These are phyloP conservation scores for Macrophya alboannulata DNA, from an alignment of 2,888 invertebrate species.

Conservation along the genomic window DNA sequence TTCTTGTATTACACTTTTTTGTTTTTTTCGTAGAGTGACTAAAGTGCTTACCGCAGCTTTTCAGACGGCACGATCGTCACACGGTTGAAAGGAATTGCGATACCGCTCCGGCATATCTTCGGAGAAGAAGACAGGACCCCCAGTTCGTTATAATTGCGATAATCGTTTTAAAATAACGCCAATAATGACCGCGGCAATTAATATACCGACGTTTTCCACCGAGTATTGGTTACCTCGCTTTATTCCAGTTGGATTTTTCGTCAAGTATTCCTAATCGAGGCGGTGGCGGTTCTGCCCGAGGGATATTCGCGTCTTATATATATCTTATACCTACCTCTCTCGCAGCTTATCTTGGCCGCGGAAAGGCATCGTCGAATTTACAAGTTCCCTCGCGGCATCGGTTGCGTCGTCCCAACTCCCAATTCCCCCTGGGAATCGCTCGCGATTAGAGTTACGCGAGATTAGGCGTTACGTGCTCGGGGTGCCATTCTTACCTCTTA, in stretches of 20 bases:
- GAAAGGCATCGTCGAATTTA: slow-evolving; percentile 38
- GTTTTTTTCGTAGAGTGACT: not conserved
- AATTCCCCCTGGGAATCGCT: slow-evolving; percentile 31
- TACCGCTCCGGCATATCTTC: not conserved
- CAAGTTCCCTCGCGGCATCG: slow-evolving; percentile 18
- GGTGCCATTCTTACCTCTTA: slow-evolving; percentile 37
- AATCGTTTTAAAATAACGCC: not conserved
- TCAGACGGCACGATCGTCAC: not conserved
- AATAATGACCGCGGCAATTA: not conserved
- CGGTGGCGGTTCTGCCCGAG: not conserved
- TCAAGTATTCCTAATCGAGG: not conserved
- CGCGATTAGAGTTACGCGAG: slow-evolving; percentile 44
- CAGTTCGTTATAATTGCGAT: not conserved
- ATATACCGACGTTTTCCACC: not conserved
- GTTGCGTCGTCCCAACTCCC: slow-evolving; percentile 6
- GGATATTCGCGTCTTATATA: not conserved
- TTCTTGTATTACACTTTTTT: not conserved
- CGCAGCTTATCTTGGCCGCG: slow-evolving; percentile 11
- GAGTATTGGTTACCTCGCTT: not conserved
- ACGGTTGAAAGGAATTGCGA: not conserved
- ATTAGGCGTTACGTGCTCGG: slow-evolving; percentile 48
- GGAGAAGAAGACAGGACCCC: not conserved
- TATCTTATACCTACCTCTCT: not conserved
- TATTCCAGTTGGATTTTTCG: not conserved
- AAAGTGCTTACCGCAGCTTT: not conserved